Evolutionary conservation across 1,140 invertebrate species (phyloP), one percentile per base, ranked within the genome.

Genomic region (Cephus cinctus): DNA sequence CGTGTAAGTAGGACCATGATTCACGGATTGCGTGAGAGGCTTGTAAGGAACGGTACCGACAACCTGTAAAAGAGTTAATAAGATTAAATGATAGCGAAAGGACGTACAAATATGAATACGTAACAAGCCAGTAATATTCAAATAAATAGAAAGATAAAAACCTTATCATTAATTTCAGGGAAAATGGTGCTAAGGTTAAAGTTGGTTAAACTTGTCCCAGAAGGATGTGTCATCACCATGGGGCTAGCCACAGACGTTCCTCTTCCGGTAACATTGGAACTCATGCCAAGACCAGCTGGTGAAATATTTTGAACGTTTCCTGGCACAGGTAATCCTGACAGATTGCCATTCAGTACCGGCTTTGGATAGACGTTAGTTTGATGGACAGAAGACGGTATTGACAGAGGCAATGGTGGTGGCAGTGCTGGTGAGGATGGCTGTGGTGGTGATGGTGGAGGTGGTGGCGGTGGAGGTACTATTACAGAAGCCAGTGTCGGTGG

Each of bases 171-270:
- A 44, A 86, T 86, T 61, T 86, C 84, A 5, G 84, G 84, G 61
- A 85, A 85, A 44, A 86, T 86, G 0, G 84, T 83, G 47, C 82
- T 83, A 18, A 85, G 64, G 69, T 86, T 85, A 55, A 86, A 86
- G 51, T 85, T 85, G 0, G 83, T 83, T 8, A 86, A 69, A 56
- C 81, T 81, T 0, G 78, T 82, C 41, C 79, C 78, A 2, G 71
- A 73, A 0, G 72, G 69, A 63, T 61, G 63, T 5, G 51, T 56
- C 65, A 72, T 68, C 2, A 64, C 53, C 58, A 69, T 67, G 0
- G 66, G 57, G 45, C 70, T 75, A 27, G 59, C 54, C 2, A 58
- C 50, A 20, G 52, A 56, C 54, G 15, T 54, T 53, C 50, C 54
- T 25, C 49, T 45, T 30, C 63, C 51, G 3, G 61, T 16, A 38